Evolutionary conservation across 2,797 vertebrate species (phyloP).

Genomic region (Emydoidea blandingii): DNA sequence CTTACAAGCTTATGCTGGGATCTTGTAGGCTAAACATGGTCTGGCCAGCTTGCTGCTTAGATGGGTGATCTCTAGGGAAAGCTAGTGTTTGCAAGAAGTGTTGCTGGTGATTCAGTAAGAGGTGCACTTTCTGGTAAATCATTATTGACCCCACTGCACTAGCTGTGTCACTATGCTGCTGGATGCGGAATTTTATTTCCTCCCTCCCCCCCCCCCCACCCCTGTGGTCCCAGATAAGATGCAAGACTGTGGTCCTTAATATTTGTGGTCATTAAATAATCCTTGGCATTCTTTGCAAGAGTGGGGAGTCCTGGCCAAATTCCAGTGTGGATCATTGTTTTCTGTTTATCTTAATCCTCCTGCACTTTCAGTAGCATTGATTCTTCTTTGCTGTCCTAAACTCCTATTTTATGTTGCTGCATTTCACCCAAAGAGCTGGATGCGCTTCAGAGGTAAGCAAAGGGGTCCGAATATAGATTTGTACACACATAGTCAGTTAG

Average conservation of each 20-base stretch:
- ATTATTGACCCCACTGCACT: not conserved
- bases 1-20: not conserved
- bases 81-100: not conserved
- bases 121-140: not conserved
- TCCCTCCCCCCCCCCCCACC: not conserved
- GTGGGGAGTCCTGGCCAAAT: not conserved
- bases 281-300: not conserved
- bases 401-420: not conserved
- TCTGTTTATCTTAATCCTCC: not conserved
- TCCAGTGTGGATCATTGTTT: not conserved
- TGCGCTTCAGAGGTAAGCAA: not conserved
- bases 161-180: not conserved
- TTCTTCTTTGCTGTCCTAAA: not conserved
- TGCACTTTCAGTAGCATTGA: not conserved
- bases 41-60: not conserved
- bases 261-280: not conserved
- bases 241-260: not conserved
- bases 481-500: fast-evolving
- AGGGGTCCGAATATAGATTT: not conserved
- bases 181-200: not conserved
- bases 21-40: not conserved
- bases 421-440: too few species aligned
- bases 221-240: not conserved
- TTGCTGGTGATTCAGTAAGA: not conserved
- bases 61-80: not conserved